Percentiles rank a stretch among this genome's conserved stretches.
phyloP scores from a whole-genome alignment of 2,888 invertebrate genomes.

The Pammene aurita region DNA sequence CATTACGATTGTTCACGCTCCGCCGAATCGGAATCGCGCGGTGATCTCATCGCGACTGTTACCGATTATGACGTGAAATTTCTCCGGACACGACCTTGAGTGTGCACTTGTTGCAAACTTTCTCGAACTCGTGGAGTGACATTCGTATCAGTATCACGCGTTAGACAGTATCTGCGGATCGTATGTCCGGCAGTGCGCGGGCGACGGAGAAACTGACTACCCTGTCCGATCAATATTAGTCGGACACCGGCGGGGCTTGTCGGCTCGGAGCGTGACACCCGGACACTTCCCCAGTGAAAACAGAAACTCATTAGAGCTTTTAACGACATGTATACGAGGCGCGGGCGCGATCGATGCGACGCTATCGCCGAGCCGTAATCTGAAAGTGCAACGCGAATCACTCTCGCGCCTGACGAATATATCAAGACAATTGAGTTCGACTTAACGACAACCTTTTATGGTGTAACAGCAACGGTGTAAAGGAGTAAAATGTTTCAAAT shows the following conservation, averaged over 20 bases:
- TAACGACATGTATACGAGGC: constrained; percentile 61
- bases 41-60: constrained; percentile 46
- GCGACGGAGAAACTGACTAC: constrained; percentile 52
- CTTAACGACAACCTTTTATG: constrained; percentile 51
- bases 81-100: constrained; percentile 60
- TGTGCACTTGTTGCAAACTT: constrained; percentile 71
- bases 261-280: constrained; percentile 54
- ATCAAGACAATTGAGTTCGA: constrained; percentile 52
- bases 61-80: constrained; percentile 57
- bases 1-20: constrained; percentile 59
- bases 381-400: constrained; percentile 51
- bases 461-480: constrained; percentile 44
- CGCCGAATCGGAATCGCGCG: constrained; percentile 49
- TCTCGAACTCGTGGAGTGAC: constrained; percentile 66
- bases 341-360: constrained; percentile 55
- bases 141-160: constrained; percentile 52
- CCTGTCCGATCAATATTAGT: constrained; percentile 67
- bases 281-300: constrained; percentile 65
- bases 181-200: constrained; percentile 50
- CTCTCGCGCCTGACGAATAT: constrained; percentile 48
- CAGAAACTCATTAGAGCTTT: constrained; percentile 69
- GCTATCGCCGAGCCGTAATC: constrained; percentile 56
- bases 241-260: constrained; percentile 54
- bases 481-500: constrained; percentile 53
- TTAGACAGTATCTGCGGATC: constrained; percentile 71